These are phyloP conservation scores for Amorpha juglandis DNA, from an alignment of 2,888 invertebrate species.

Conservation along the genomic window DNA sequence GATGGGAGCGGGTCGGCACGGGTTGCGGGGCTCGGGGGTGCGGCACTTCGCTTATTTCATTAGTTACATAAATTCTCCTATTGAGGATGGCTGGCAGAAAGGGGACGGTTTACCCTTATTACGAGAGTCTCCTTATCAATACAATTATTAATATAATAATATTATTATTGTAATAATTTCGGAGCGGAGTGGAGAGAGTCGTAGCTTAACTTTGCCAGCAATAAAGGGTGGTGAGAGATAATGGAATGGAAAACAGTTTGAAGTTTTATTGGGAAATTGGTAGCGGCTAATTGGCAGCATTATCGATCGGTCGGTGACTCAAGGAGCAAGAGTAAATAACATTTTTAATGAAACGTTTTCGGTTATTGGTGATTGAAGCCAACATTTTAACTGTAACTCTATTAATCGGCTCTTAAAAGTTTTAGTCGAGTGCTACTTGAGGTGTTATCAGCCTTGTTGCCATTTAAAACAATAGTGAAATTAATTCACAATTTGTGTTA, in stretches of 20 bases:
- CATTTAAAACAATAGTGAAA: constrained; percentile 41
- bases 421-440: constrained; percentile 46
- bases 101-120: constrained; percentile 85
- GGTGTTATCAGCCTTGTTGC: constrained; percentile 47
- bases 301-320: constrained; percentile 74
- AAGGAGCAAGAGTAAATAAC: constrained; percentile 58
- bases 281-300: constrained; percentile 81
- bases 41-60: constrained; percentile 84
- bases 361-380: constrained; percentile 47
- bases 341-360: constrained; percentile 58
- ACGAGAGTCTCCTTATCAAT: constrained; percentile 85
- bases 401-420: constrained; percentile 48
- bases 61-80: constrained; percentile 85
- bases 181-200: constrained; percentile 75
- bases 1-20: constrained; percentile 67
- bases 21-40: constrained; percentile 56
- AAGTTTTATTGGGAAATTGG: constrained; percentile 85
- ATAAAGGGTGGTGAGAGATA: constrained; percentile 83
- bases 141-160: constrained; percentile 85
- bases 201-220: constrained; percentile 82
- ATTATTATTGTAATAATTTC: constrained; percentile 85
- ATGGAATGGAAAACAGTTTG: constrained; percentile 85
- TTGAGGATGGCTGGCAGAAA: constrained; percentile 84
- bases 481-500: constrained; percentile 12
- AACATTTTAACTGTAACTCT: constrained; percentile 47